phyloP scores from a whole-genome alignment of 2,888 invertebrate genomes.

The Pimpla rufipes region DNA sequence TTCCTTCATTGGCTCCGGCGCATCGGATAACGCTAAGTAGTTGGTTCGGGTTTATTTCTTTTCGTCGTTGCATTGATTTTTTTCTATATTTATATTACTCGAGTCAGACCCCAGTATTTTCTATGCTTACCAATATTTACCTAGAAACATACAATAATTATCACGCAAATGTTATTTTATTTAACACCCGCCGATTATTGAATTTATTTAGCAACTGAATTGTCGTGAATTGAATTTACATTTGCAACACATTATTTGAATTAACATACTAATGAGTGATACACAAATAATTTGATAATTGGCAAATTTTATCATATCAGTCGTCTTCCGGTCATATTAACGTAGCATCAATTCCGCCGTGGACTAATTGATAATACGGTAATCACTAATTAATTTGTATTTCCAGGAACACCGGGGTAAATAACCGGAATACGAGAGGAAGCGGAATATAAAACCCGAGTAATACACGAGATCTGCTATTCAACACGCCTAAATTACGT shows the following conservation, averaged over 20 bases:
- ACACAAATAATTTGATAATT: background rate
- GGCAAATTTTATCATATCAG: background rate
- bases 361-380: background rate
- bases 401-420: background rate
- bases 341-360: background rate
- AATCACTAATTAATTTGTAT: background rate
- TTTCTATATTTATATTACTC: background rate
- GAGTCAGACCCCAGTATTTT: background rate
- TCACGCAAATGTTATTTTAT: background rate
- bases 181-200: background rate
- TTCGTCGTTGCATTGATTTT: background rate
- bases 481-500: background rate
- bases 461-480: background rate
- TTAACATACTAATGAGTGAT: background rate
- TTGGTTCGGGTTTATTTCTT: background rate
- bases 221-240: background rate
- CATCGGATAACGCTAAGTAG: background rate
- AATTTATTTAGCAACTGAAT: no score
- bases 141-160: background rate
- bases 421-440: background rate
- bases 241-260: background rate
- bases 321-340: background rate
- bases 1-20: background rate
- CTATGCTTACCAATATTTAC: background rate
- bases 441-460: conserved; percentile 9